phyloP scores from a whole-genome alignment of 1,140 invertebrate genomes.

The Drosophila sp. region DNA sequence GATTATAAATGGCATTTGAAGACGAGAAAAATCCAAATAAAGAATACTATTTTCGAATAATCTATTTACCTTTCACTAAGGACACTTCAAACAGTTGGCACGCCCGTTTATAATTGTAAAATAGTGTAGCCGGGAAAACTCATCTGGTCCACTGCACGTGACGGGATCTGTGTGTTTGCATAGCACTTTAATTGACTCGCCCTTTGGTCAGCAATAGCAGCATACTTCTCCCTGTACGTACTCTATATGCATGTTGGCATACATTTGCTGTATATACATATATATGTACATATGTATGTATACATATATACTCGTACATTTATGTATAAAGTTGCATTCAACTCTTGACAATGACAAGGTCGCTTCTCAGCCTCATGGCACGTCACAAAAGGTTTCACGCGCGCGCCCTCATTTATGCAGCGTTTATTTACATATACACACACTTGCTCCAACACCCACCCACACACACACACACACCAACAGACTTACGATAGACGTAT shows the following conservation, averaged over 20 bases:
- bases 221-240: neutral
- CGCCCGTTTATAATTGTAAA: neutral
- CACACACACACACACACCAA: neutral
- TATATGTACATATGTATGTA: neutral
- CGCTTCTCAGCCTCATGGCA: conserved; percentile 27
- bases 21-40: too few relatives aligned
- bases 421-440: conserved; percentile 44
- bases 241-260: neutral
- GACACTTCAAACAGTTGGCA: neutral
- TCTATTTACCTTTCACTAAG: neutral
- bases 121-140: neutral
- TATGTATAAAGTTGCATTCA: conserved; percentile 15
- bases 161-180: conserved; percentile 34
- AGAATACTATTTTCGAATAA: too few relatives aligned
- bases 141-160: conserved; percentile 25
- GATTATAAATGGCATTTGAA: too few relatives aligned
- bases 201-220: conserved; percentile 14
- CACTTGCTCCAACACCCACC: conserved; percentile 5
- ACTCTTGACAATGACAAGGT: conserved; percentile 44
- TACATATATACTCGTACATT: neutral
- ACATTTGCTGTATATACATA: neutral
- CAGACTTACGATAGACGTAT: conserved; percentile 24
- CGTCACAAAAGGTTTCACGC: conserved; percentile 50
- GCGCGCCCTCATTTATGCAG: conserved; percentile 58
- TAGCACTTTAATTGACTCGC: conserved; percentile 42